Conservation (phyloP, 37 sponge, comb jelly and placozoan species). For the Corticium candelabrum region DNA sequence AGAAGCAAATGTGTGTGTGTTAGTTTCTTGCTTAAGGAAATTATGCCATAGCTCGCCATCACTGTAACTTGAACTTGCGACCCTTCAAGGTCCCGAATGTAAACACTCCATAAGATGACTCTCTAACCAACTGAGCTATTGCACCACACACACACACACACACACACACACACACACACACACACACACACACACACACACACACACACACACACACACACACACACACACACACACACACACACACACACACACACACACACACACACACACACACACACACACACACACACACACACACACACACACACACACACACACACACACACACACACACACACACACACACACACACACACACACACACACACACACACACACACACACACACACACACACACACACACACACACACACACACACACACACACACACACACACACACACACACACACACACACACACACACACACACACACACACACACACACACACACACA, state of each 20-base stretch:
- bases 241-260: slow-evolving; percentile 35
- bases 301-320: slow-evolving; percentile 37
- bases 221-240: slow-evolving; percentile 1
- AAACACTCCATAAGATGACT: no score
- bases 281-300: slow-evolving; percentile 25
- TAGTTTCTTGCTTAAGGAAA: no score
- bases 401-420: slow-evolving; percentile 2
- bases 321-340: not conserved
- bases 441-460: slow-evolving; percentile 1
- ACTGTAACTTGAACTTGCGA: no score
- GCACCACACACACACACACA: no score
- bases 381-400: slow-evolving; percentile 58
- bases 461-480: slow-evolving; percentile 35
- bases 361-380: not conserved
- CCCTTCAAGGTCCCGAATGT: no score
- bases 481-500: slow-evolving; percentile 30
- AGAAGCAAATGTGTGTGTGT: no score
- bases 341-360: slow-evolving; percentile 59
- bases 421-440: slow-evolving; percentile 57
- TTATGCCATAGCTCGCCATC: no score
- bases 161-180: slow-evolving; percentile 62
- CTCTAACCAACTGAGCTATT: no score
- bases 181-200: slow-evolving; percentile 2
- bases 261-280: slow-evolving; percentile 30
- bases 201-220: slow-evolving; percentile 57